Percentiles rank a stretch among this genome's conserved stretches.
phyloP scores from a whole-genome alignment of 2,113 vertebrate species.

The Phainopepla nitens region DNA sequence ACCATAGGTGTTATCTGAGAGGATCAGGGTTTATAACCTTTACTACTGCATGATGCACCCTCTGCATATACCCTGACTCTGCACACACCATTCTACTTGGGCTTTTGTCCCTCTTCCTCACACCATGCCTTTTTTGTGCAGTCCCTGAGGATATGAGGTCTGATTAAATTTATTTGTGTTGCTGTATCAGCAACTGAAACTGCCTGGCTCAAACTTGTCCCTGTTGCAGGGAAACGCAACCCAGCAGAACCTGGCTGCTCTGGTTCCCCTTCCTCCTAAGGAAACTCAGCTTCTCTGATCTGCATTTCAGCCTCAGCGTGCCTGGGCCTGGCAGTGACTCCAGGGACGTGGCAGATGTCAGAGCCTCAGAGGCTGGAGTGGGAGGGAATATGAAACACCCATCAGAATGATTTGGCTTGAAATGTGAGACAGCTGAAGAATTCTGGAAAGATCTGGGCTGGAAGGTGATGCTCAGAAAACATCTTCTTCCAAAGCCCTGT shows the following conservation, averaged over 20 bases:
- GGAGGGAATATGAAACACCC: neutral
- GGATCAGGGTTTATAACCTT: neutral
- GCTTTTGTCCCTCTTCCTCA: neutral
- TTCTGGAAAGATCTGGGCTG: neutral
- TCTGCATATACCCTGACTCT: accelerated
- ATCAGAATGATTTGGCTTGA: neutral
- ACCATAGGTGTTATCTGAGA: neutral
- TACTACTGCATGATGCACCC: too few species aligned
- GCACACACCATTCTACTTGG: neutral
- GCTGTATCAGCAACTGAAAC: neutral
- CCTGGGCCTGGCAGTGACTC: neutral
- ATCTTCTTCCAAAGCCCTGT: neutral
- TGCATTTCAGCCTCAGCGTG: neutral
- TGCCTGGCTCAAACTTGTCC: neutral
- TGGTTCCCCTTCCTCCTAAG: neutral
- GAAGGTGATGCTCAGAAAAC: neutral
- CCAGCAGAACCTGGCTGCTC: neutral
- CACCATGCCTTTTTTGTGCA: neutral
- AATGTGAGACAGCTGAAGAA: neutral
- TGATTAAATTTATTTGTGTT: neutral
- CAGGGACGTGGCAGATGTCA: neutral
- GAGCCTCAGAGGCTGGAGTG: neutral
- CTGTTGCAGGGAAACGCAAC: neutral
- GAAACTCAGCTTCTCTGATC: neutral
- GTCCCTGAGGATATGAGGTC: neutral